Base-by-base conservation (phyloP, 2,888 invertebrate species). In the Drosophila bunnanda region DNA sequence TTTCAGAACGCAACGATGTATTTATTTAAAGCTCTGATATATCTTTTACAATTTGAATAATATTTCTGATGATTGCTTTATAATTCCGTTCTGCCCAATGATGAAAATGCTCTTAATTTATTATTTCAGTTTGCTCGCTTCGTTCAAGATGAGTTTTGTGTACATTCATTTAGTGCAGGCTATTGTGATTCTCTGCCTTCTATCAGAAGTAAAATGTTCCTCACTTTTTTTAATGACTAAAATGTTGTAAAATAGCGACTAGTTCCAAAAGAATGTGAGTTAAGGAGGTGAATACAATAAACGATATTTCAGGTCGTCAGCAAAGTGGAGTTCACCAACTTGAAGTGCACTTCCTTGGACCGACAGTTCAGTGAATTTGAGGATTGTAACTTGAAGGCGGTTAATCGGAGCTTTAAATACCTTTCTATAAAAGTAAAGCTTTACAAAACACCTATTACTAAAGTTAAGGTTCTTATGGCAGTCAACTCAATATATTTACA, bases 401-500 rank as follows among this genome's bases (percentile, higher is more conserved):
- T 77, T 2, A 77, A 77, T 43, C 60, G 77, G 1, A 67, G 44
- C 36, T 77, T 67, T 25, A 78, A 78, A 32, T 75, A 78, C n/a
- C 10, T 62, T 3, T 67, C 70, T 0, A 8, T 55, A 0, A 77
- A 62, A n/a, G 36, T 43, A 0, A 59, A 34, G 0, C 5, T 70
- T 2, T 50, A 44, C 20, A 15, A 73, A 36, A 20, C 20, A 9
- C 67, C 72, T 8, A 22, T 68, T 3, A 36, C 36, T 0, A 32
- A 17, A 17, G 8, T 43, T 7, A 36, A 66, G 10, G 17, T 46
- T 13, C n/a, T 20, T 41, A 9, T 28, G 7, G 4, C 1, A n/a
- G 5, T 1, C 30, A 32, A 20, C 13, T 36, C 1, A 5, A 15
- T 13, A 4, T 12, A 4, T 32, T 13, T 9, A 2, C 9, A 9